Percentiles rank a stretch among this genome's conserved stretches.
These are phyloP conservation scores for Trachelus troglodyta DNA, from an alignment of 2,888 invertebrate genomes.

Conservation along the genomic window DNA sequence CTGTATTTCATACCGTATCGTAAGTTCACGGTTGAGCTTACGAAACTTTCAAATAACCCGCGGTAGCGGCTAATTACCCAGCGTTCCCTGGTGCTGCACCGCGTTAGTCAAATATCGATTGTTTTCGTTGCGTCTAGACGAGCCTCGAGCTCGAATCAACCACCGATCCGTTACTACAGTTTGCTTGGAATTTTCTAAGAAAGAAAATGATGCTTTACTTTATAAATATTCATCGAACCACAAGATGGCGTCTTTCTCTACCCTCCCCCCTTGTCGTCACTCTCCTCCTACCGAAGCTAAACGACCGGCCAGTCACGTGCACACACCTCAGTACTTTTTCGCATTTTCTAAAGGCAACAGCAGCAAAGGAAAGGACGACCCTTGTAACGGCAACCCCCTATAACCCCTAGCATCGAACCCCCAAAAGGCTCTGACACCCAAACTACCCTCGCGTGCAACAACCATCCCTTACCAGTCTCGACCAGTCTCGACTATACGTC, in stretches of 20 bases:
- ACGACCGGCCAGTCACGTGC: not conserved
- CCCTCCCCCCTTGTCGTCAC: not conserved
- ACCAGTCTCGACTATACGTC: not conserved
- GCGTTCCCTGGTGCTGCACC: not conserved
- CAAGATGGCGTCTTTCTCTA: not conserved
- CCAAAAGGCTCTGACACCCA: conserved; percentile 10
- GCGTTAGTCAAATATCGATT: not conserved
- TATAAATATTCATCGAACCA: not conserved
- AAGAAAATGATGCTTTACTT: not conserved
- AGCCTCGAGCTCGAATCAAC: no score
- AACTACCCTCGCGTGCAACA: conserved; percentile 15
- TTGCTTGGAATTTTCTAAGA: not conserved
- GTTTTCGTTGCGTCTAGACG: not conserved
- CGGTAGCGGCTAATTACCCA: not conserved
- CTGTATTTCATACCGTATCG: not conserved
- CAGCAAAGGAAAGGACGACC: not conserved
- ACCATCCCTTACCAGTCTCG: not conserved
- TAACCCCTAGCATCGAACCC: not conserved
- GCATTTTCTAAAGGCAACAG: not conserved
- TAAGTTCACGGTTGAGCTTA: not conserved
- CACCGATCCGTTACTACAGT: not conserved
- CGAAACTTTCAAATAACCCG: not conserved
- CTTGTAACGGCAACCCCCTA: conserved; percentile 10
- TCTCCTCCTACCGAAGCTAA: not conserved
- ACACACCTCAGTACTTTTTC: not conserved